Evolutionary conservation across 2,113 vertebrate species (phyloP), one percentile per base, ranked within the genome.

Genomic region (Phocoena phocoena): DNA sequence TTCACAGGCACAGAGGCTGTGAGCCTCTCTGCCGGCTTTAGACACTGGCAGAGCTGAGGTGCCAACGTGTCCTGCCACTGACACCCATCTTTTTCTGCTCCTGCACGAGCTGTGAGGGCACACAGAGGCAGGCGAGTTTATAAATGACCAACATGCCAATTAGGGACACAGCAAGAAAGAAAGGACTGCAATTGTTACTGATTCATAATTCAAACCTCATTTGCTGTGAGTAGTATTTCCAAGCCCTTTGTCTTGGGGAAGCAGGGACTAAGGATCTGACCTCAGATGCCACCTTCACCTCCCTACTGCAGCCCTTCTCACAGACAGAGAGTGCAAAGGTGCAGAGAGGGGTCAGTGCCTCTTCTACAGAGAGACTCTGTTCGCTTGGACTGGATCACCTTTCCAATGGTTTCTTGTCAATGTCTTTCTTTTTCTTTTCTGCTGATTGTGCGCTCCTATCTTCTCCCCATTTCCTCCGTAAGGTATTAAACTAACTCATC

Each of bases 141-240:
- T 95, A 97, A 98, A 98, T 97, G 97, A 98, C 95, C 60, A 36
- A 97, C 94, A 90, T 95, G 97, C 95, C 98, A 98, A 92, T 96
- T 97, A 97, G 97, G 98, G 96, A 98, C 95, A 98, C 97, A 97
- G 97, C 97, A 97, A 93, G 96, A 97, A 98, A 97, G 90, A 86
- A 98, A 96, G 95, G 67, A 94, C 93, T 98, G 97, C 96, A 97
- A 97, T 92, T 71, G 44, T 20, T 84, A 87, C 15, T 33, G 74
- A 86, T 85, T 96, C 73, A 81, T 86, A 65, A 84, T 63, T 88
- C 82, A 80, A 73, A 71, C 28, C 65, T 97, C 77, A 73, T 91
- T 91, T 65, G 47, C 77, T 79, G 36, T 90, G 84, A 91, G 23
- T 70, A 63, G 38, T 73, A 55, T 28, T 58, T 90, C 91, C 53